Percentiles rank a stretch among this genome's conserved stretches.
These are phyloP conservation scores for Rhabditoides inermis DNA, from an alignment of 2,888 invertebrate genomes.

Conservation along the genomic window DNA sequence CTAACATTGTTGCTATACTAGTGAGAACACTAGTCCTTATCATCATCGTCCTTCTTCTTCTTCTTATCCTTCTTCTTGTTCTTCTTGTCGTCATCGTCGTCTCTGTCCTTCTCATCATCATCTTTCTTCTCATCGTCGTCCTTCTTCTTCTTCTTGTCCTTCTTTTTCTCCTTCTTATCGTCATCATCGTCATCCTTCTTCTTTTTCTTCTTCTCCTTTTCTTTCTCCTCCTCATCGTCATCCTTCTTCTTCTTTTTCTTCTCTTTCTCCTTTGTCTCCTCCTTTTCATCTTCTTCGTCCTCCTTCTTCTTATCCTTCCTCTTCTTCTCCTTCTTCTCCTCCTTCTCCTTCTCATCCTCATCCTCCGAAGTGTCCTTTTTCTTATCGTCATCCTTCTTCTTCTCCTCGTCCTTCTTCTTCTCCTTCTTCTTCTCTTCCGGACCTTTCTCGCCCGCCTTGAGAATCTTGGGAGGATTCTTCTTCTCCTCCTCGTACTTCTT, in stretches of 20 bases:
- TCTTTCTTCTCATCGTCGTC: no score
- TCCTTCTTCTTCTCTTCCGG: constrained; percentile 6
- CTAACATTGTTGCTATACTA: no score
- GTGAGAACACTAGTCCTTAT: no score
- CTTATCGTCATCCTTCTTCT: constrained; percentile 3
- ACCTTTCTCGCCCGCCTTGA: constrained; percentile 1
- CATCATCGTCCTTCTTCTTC: no score
- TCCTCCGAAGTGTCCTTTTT: constrained; percentile 11
- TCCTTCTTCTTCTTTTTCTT: constrained; percentile 9
- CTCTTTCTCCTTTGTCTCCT: constrained; percentile 6
- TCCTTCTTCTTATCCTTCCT: background rate
- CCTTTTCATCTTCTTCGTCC: background rate
- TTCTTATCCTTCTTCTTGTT: no score
- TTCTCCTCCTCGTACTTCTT: constrained; percentile 13
- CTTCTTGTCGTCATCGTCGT: no score
- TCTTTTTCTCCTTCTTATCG: background rate
- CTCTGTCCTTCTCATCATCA: no score
- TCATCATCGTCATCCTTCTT: constrained; percentile 8
- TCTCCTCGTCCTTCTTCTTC: constrained; percentile 11
- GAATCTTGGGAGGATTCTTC: background rate
- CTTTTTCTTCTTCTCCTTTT: constrained; percentile 6
- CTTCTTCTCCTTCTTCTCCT: background rate
- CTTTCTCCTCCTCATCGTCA: constrained; percentile 1
- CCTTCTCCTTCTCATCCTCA: constrained; percentile 9
- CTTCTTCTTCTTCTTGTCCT: no score